Base-by-base conservation (phyloP, 1,140 invertebrate genomes). In the Liolophura sinensis region DNA sequence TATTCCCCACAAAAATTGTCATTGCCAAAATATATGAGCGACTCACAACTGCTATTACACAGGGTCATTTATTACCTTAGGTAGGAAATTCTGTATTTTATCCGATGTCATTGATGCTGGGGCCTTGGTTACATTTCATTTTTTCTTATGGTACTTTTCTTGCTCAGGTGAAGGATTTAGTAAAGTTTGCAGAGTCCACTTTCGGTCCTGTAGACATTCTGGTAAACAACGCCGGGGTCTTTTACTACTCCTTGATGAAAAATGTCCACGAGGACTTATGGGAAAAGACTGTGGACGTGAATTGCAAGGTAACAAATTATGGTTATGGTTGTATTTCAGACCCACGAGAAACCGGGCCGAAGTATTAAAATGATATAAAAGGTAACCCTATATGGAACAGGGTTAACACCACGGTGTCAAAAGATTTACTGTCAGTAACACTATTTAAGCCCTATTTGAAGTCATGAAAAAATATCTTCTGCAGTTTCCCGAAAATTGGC, bases 201-300 rank as follows among this genome's bases (percentile, higher is more conserved):
- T 57, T 79, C 57, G 81, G 78, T n/a, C 55, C 69, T 60, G 67
- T 82, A 20, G 79, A 81, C 65, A 71, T 78, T 22, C 52, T 81
- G 25, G 71, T 81, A 11, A 83, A 83, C 64, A 80, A 78, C 69
- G 79, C 79, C 65, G 79, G 79, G 18, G 69, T 73, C 22, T 81
- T 82, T 79, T 83, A 76, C 58, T 80, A 80, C 54, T 59, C 60
- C 22, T 59, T 71, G 51, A 65, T 73, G 57, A 75, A 74, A 47
- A 82, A 80, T 59, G 64, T 73, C 20, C 62, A 74, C 27, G 76
- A 73, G 24, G 72, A 77, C 9, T n/a, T 80, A 64, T 81, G 78
- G 75, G 56, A 68, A 18, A 50, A 65, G 15, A 73, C 75, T 59
- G 79, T 81, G 46, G 77, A 83, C 55, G 71, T 83, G 18, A 81